Base-by-base conservation (phyloP, 2,888 invertebrate genomes). In the Ceraclea dissimilis region DNA sequence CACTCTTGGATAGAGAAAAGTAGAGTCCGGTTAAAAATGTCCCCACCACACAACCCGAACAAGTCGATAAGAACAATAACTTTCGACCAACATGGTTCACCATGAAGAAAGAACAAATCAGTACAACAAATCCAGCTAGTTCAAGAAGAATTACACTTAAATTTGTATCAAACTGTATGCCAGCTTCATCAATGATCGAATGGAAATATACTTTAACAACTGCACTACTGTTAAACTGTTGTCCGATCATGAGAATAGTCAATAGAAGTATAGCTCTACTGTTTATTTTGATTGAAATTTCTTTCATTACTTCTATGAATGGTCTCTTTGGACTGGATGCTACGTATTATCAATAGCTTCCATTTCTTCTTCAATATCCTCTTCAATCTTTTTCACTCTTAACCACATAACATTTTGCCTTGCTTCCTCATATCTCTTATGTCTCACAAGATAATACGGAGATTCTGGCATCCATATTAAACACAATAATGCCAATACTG, bases 251-350 rank as follows among this genome's bases (percentile, higher is more conserved):
- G 19, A 56, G 19, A 4, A 51, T 22, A 10, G 48, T 51, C 34
- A 56, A 17, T 1, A 56, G 44, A 1, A 56, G 4, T 11, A 51
- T 20, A 20, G 51, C 56, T 20, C 19, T 51, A 22, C 31, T 10
- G 17, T 56, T 56, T 13, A 50, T 48, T 10, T 34, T 13, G 11
- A 50, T 43, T n/a, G 48, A 51, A 5, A 59, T 31, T 16, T 61
- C 57, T 47, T 54, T 57, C 1, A 59, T 13, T 5, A 50, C 51
- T 19, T 52, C 57, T 4, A 33, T 20, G 20, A 51, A 11, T 2
- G 56, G 56, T 60, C 69, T 68, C 2, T 66, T 66, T 60, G 66
- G 65, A 55, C 70, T 69, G n/a, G 67, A 58, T 13, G 64, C 53
- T 1, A 70, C 68, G 56, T 66, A 67, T 4, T 46, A 44, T 60